Evolutionary conservation across 1,140 invertebrate genomes (phyloP), one percentile per base, ranked within the genome.

Genomic region (Drosophila parabipectinata): DNA sequence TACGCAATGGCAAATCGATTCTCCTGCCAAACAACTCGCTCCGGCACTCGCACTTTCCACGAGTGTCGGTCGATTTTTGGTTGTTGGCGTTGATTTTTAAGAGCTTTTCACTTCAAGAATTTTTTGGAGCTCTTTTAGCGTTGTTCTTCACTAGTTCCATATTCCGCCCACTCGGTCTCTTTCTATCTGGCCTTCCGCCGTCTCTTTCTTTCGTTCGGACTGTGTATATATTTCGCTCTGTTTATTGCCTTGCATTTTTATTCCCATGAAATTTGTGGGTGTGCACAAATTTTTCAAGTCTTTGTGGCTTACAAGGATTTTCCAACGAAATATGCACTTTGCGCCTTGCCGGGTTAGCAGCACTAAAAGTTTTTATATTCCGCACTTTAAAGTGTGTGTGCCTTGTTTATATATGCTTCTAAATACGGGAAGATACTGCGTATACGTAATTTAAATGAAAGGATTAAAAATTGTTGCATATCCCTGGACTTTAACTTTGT

Each of bases 231-330:
- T 47, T 47, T 69, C 50, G 54, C 47, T 55, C 68, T 87, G 82
- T 87, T 85, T 85, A 82, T 85, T 85, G 80, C 78, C 58, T 82
- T 82, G 82, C 82, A 85, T 87, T 85, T 85, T 85, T 82, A 87
- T 87, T 82, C 82, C 74, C 78, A 82, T 79, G 78, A 82, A 87
- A 82, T 87, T 87, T 87, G 83, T 82, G 75, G 83, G 48, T 60
- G 61, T 72, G 75, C 75, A 88, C 78, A 88, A 87, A 82, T 87
- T 87, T 74, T 87, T 87, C 78, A 82, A 88, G 82, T 87, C 83
- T 87, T 87, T 87, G 82, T 87, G 78, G 82, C 79, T 87, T 87
- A 85, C 82, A 85, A 87, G 82, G 83, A 87, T 82, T 87, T 87
- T 39, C 62, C 15, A 82, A 82, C 83, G 62, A 88, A 82, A 87